Conservation (phyloP, 2,888 invertebrate species). For the Drosophila aldrichi region DNA sequence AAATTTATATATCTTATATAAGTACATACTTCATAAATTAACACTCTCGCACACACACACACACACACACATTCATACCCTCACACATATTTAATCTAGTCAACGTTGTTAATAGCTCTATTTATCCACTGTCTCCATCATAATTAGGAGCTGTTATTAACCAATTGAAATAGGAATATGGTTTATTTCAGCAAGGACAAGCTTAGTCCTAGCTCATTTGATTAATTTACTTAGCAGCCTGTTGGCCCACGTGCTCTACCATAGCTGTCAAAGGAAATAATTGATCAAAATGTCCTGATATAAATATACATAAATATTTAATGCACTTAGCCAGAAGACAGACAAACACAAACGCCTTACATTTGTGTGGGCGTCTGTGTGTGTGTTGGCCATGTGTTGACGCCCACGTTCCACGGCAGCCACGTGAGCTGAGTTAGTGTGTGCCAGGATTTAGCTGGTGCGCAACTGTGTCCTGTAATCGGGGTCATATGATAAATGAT, state of each 20-base stretch:
- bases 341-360: constrained; percentile 2
- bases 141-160: neutral
- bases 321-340: constrained; percentile 27
- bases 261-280: constrained; percentile 56
- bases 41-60: neutral
- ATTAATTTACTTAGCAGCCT: constrained; percentile 51
- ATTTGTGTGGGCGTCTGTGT: neutral
- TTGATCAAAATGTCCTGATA: constrained; percentile 61
- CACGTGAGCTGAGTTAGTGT: constrained; percentile 10
- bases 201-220: neutral
- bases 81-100: neutral
- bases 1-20: neutral
- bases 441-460: constrained; percentile 9
- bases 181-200: neutral
- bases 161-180: constrained; percentile 4
- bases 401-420: constrained; percentile 19
- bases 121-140: neutral
- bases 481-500: constrained; percentile 68
- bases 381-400: constrained; percentile 8
- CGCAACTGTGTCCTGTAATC: constrained; percentile 37
- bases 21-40: neutral
- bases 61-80: neutral
- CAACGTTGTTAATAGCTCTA: neutral
- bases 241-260: constrained; percentile 21
- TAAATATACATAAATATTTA: constrained; percentile 55